Conservation (phyloP, 2,797 vertebrate genomes). For the Crypturellus tataupa region DNA sequence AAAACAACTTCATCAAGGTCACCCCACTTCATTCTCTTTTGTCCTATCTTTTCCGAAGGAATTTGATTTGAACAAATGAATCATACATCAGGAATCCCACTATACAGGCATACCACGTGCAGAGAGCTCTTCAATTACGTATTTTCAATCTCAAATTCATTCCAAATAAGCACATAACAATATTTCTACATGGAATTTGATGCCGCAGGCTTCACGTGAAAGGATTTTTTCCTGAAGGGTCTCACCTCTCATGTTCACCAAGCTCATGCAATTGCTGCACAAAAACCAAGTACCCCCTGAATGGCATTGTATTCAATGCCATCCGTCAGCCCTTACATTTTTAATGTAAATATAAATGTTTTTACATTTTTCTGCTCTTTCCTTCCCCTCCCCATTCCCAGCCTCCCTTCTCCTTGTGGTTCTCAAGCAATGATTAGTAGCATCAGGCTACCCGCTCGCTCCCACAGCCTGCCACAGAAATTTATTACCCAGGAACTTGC, state of each 20-base stretch:
- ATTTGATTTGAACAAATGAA: neutral
- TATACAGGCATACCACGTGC: neutral
- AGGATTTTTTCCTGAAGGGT: neutral
- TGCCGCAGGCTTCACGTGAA: neutral
- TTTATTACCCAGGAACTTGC: slow-evolving; percentile 20
- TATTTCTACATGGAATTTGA: neutral
- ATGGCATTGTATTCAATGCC: neutral
- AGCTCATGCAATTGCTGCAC: neutral
- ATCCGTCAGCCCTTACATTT: neutral
- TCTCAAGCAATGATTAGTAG: neutral
- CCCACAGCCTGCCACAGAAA: neutral
- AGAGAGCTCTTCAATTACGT: neutral
- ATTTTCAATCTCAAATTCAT: neutral
- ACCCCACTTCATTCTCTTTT: neutral
- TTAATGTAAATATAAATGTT: neutral
- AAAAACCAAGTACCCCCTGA: neutral
- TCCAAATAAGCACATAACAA: neutral
- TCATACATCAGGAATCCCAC: neutral
- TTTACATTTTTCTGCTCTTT: neutral
- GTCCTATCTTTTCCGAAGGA: neutral
- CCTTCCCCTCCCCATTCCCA: neutral
- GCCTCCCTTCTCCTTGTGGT: neutral
- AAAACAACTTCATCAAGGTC: neutral
- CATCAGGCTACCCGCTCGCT: neutral
- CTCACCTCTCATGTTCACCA: neutral